Conservation (phyloP, 2,888 invertebrate genomes). For the Eumacrocentrus americanus region DNA sequence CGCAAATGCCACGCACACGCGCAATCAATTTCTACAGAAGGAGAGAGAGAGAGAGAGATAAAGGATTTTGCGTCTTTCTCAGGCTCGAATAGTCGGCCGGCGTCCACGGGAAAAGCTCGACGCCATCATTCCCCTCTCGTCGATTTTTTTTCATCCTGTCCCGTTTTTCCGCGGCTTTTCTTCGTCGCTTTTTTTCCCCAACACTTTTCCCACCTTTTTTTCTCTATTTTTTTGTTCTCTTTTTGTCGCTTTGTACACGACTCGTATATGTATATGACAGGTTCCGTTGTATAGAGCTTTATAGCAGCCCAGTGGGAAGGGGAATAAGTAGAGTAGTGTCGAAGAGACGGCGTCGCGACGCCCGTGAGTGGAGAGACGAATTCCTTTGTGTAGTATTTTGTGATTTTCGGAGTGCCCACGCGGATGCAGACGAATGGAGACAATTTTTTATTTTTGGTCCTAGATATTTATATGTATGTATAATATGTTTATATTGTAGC, state of each 20-base stretch:
- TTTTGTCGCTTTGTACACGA: constrained; percentile 2
- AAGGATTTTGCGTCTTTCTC: constrained; percentile 22
- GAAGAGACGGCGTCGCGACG: constrained; percentile 25
- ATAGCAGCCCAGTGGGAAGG: neutral
- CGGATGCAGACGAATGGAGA: neutral
- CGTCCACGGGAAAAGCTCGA: constrained; percentile 36
- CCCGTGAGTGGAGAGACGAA: constrained; percentile 4
- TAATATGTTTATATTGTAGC: too few species aligned
- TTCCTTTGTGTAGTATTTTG: constrained; percentile 27
- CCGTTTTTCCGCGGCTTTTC: constrained; percentile 6
- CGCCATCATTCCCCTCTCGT: constrained; percentile 23
- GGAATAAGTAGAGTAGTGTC: constrained; percentile 7
- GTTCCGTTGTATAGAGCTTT: constrained; percentile 18
- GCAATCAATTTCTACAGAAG: constrained; percentile 21
- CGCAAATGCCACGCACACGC: constrained; percentile 25
- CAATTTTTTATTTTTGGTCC: neutral
- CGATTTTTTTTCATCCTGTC: constrained; percentile 4
- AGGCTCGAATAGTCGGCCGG: constrained; percentile 33
- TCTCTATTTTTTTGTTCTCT: neutral
- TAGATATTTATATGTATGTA: neutral
- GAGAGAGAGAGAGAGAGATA: constrained; percentile 1
- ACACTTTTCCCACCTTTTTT: constrained; percentile 10
- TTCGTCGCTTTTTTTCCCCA: neutral
- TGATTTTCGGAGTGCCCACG: constrained; percentile 21
- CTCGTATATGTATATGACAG: constrained; percentile 10